Conservation (phyloP, 2,888 invertebrate genomes). For the Eupithecia subumbrata region DNA sequence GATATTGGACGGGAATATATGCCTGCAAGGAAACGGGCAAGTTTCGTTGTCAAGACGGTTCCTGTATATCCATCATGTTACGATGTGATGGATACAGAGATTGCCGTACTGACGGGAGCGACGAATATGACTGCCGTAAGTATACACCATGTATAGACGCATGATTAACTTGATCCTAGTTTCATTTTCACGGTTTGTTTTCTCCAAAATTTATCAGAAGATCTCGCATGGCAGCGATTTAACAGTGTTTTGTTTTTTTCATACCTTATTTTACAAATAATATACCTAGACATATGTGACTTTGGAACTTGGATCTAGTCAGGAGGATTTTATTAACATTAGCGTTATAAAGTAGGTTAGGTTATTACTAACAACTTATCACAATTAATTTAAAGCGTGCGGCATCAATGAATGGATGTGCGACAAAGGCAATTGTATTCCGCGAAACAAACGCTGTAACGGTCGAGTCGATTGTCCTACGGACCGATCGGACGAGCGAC, state of each 20-base stretch:
- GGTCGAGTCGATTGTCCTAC: slow-evolving; percentile 87
- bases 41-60: slow-evolving; percentile 89
- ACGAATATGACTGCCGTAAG: slow-evolving; percentile 87
- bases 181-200: slow-evolving; percentile 2
- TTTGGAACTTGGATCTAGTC: slow-evolving; percentile 19
- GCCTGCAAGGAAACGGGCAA: slow-evolving; percentile 79
- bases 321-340: slow-evolving; percentile 38
- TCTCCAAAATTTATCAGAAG: neutral
- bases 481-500: slow-evolving; percentile 89
- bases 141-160: slow-evolving; percentile 49
- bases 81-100: slow-evolving; percentile 90
- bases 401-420: slow-evolving; percentile 89
- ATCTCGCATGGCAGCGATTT: neutral
- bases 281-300: slow-evolving; percentile 1
- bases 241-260: neutral
- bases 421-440: slow-evolving; percentile 87
- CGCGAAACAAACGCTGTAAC: slow-evolving; percentile 85
- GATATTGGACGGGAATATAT: slow-evolving; percentile 68
- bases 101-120: slow-evolving; percentile 86
- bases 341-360: neutral
- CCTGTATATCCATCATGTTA: slow-evolving; percentile 87
- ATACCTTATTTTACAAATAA: neutral
- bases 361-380: slow-evolving; percentile 40
- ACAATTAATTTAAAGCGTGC: slow-evolving; percentile 81
- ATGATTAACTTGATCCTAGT: slow-evolving; percentile 25